Percentiles rank a stretch among this genome's conserved stretches.
Conservation (phyloP, 1,140 invertebrate genomes). For the Drosophila ohnishii region DNA sequence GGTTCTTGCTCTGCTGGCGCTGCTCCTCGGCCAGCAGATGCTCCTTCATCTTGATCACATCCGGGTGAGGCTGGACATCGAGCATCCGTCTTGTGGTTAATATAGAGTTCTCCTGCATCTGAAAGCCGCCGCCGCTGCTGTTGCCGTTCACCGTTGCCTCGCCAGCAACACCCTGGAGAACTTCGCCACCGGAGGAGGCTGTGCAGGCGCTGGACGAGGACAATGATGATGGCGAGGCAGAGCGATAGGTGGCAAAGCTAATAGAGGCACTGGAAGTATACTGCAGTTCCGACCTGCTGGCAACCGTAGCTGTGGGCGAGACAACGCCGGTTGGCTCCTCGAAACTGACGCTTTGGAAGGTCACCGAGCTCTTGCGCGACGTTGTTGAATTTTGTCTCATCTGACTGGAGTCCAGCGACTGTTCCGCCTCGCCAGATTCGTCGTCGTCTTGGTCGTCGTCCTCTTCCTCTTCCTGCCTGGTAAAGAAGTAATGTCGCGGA, state of each 20-base stretch:
- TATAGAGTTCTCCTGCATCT: slow-evolving; percentile 61
- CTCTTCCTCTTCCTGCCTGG: slow-evolving; percentile 7
- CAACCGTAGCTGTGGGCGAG: not conserved
- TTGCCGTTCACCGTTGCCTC: not conserved
- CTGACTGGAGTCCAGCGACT: slow-evolving; percentile 8
- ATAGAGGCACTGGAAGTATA: slow-evolving; percentile 68
- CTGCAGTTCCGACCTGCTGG: slow-evolving; percentile 20
- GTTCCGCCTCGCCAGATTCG: not conserved
- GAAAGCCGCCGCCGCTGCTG: slow-evolving; percentile 11
- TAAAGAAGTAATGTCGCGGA: slow-evolving; percentile 76
- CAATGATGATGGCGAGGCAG: slow-evolving; percentile 26
- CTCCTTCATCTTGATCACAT: slow-evolving; percentile 76
- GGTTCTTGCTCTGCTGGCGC: slow-evolving; percentile 56
- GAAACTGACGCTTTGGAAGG: slow-evolving; percentile 57
- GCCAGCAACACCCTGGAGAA: slow-evolving; percentile 5
- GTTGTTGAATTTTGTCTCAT: slow-evolving; percentile 57
- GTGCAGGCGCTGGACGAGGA: slow-evolving; percentile 43
- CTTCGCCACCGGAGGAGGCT: slow-evolving; percentile 16
- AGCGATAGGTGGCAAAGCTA: slow-evolving; percentile 69
- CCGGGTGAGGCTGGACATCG: slow-evolving; percentile 75
- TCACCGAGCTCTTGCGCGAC: slow-evolving; percentile 68
- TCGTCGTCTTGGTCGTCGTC: slow-evolving; percentile 8
- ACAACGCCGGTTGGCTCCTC: slow-evolving; percentile 23
- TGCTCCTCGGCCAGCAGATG: slow-evolving; percentile 52
- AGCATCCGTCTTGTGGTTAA: slow-evolving; percentile 64